These are phyloP conservation scores for Daphoenositta chrysoptera DNA, from an alignment of 2,113 vertebrate species.

Conservation along the genomic window DNA sequence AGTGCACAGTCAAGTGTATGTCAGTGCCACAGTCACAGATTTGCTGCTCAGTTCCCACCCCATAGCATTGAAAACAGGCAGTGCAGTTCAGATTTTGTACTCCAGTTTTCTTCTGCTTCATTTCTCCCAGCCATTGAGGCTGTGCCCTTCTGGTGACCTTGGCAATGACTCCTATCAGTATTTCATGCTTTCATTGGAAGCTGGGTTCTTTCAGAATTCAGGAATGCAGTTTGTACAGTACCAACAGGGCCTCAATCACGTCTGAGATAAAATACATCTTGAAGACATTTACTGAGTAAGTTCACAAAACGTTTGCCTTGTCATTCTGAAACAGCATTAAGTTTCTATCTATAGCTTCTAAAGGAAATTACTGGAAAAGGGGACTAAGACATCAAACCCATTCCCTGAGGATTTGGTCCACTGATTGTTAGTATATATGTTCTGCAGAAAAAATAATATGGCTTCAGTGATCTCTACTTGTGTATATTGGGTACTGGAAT, in stretches of 20 bases:
- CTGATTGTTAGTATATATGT: neutral
- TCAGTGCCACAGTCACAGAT: neutral
- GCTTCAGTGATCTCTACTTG: neutral
- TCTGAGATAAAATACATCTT: neutral
- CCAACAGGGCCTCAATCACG: accelerated
- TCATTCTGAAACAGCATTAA: neutral
- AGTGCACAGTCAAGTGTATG: accelerated
- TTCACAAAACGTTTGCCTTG: neutral
- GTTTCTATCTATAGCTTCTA: neutral
- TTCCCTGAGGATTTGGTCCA: neutral
- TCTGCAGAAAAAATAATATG: neutral
- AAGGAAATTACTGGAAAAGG: neutral
- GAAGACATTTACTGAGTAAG: neutral
- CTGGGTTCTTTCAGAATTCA: neutral
- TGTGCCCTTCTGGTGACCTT: neutral
- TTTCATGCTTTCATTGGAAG: neutral
- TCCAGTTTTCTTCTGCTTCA: neutral
- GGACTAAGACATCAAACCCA: neutral
- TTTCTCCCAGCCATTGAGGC: neutral
- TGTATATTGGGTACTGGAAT: accelerated
- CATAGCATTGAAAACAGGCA: neutral
- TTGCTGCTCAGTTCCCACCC: neutral
- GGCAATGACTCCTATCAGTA: neutral
- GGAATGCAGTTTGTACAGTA: neutral
- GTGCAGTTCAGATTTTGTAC: neutral